phyloP scores from a whole-genome alignment of 1,140 invertebrate genomes.

The Pachypeltis micranthus region DNA sequence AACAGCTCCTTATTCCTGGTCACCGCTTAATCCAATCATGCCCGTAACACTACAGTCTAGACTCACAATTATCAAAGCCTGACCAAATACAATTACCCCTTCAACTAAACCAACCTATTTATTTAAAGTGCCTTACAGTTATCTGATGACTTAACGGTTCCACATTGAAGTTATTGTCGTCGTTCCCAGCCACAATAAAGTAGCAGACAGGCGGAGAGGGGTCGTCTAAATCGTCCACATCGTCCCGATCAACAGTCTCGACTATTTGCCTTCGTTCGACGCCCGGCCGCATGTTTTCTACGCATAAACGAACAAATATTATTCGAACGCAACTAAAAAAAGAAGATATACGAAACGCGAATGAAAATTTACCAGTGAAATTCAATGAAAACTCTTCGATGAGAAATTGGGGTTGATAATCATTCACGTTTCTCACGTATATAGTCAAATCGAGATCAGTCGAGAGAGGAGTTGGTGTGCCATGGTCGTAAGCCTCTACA shows the following conservation, averaged over 20 bases:
- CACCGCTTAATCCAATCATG: no score
- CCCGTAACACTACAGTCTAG: no score
- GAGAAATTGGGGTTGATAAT: constrained; percentile 76
- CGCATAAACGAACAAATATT: constrained; percentile 22
- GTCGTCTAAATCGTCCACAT: constrained; percentile 65
- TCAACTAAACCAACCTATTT: no score
- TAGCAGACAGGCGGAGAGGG: constrained; percentile 70
- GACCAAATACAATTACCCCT: no score
- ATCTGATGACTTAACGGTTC: constrained; percentile 61
- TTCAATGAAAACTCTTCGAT: constrained; percentile 57
- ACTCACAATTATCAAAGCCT: no score
- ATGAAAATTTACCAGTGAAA: constrained; percentile 47
- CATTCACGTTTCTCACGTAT: constrained; percentile 78
- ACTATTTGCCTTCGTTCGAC: constrained; percentile 57
- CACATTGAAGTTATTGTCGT: constrained; percentile 55
- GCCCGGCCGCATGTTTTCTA: constrained; percentile 59
- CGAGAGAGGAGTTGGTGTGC: constrained; percentile 68
- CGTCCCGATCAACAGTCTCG: constrained; percentile 72
- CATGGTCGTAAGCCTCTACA: constrained; percentile 80
- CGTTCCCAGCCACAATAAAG: constrained; percentile 71
- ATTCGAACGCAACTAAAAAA: not conserved
- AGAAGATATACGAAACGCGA: not conserved
- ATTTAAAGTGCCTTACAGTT: constrained; percentile 32
- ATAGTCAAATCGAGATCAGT: constrained; percentile 80
- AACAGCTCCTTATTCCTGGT: no score